Evolutionary conservation across 2,888 invertebrate genomes (phyloP).

Genomic region (Drosophila picticornis): DNA sequence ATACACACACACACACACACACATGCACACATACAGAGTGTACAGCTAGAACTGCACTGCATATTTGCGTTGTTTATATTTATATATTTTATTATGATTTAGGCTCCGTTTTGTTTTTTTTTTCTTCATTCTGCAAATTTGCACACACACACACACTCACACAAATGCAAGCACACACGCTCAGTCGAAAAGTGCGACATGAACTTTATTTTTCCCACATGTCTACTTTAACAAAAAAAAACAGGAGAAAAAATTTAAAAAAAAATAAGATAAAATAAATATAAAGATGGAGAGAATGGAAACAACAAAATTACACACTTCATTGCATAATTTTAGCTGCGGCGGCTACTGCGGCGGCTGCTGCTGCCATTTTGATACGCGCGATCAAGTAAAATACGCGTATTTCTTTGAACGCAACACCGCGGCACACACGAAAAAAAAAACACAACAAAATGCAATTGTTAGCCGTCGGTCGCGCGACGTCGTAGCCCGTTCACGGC

Average conservation of each 20-base stretch:
- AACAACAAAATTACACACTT: slow-evolving; percentile 57
- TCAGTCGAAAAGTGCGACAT: slow-evolving; percentile 31
- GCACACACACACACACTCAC: slow-evolving; percentile 14
- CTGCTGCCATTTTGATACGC: slow-evolving; percentile 66
- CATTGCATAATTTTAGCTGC: slow-evolving; percentile 68
- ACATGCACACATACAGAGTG: slow-evolving; percentile 7
- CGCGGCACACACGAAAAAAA: slow-evolving; percentile 58
- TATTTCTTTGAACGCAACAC: slow-evolving; percentile 60
- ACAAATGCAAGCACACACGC: slow-evolving; percentile 15
- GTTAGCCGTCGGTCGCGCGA: slow-evolving; percentile 56
- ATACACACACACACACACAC: slow-evolving; percentile 9
- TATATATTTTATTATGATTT: slow-evolving; percentile 42
- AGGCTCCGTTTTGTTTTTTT: slow-evolving; percentile 27
- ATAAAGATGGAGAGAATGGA: slow-evolving; percentile 25
- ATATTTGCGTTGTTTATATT: slow-evolving; percentile 60
- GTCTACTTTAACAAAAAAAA: slow-evolving; percentile 32
- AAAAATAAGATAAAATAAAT: slow-evolving; percentile 10
- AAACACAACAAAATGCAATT: slow-evolving; percentile 63
- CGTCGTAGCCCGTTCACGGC: slow-evolving; percentile 59
- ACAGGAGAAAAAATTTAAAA: slow-evolving; percentile 29
- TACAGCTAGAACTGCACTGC: slow-evolving; percentile 48
- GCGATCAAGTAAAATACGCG: slow-evolving; percentile 62
- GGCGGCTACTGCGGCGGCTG: slow-evolving; percentile 47
- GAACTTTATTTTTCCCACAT: slow-evolving; percentile 49
- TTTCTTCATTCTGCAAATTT: slow-evolving; percentile 25